Conservation (phyloP, 2,113 vertebrate species). For the Procavia capensis region DNA sequence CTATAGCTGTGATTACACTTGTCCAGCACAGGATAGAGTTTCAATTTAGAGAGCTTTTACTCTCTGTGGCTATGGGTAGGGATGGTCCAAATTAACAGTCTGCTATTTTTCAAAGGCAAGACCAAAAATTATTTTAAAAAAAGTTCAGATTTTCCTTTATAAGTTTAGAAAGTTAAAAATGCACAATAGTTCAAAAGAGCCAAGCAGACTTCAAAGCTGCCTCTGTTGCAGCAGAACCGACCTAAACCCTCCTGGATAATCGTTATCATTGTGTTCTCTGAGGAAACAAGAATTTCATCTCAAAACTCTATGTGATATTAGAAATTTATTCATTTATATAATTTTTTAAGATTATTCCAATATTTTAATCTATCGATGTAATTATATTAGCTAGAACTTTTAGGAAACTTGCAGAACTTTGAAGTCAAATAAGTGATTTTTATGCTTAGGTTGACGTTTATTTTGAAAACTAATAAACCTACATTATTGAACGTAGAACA, state of each 20-base stretch:
- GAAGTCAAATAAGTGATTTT: not conserved
- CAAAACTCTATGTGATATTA: not conserved
- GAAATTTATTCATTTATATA: not conserved
- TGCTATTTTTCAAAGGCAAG: conserved; percentile 44
- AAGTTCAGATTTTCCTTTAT: conserved; percentile 29
- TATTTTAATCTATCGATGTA: not conserved
- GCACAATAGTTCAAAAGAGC: not conserved
- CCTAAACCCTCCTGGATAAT: not conserved
- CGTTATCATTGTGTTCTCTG: not conserved
- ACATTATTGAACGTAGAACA: not conserved
- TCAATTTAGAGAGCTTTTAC: conserved; percentile 11
- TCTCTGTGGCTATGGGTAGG: not conserved
- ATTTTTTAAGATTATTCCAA: not conserved
- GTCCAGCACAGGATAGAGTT: not conserved
- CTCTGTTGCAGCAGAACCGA: not conserved
- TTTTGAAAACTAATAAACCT: conserved; percentile 13
- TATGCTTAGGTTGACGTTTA: not conserved
- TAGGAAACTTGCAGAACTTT: too few relatives aligned
- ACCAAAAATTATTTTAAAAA: not conserved
- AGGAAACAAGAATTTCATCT: not conserved
- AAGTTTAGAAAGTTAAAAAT: conserved; percentile 37
- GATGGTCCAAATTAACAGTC: conserved; percentile 1
- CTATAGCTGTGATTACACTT: not conserved
- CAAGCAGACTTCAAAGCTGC: conserved; percentile 3
- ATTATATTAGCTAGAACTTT: not conserved